These are phyloP conservation scores for Clarias fuscus DNA, from an alignment of 2,797 vertebrate genomes.

Conservation along the genomic window DNA sequence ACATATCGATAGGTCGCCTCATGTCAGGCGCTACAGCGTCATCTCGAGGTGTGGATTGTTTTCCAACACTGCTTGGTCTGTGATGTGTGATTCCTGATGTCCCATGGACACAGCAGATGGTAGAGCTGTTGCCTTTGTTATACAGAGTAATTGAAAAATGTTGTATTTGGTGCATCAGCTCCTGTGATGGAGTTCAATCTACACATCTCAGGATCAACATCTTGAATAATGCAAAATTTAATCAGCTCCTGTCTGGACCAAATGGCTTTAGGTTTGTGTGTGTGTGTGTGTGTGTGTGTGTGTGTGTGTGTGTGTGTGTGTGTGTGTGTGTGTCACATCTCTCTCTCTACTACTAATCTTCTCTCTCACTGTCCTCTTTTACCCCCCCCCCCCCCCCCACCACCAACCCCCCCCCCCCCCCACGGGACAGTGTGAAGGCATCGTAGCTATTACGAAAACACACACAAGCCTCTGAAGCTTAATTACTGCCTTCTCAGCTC, in stretches of 20 bases:
- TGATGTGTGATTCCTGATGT: not conserved
- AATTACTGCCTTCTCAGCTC: conserved; percentile 67
- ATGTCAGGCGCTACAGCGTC: not conserved
- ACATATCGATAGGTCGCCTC: too few relatives aligned
- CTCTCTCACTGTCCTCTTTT: not conserved
- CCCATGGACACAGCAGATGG: conserved; percentile 5
- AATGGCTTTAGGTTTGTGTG: conserved; percentile 16
- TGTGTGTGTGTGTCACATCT: conserved; percentile 46
- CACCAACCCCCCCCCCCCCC: not conserved
- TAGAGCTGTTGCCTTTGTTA: conserved; percentile 5
- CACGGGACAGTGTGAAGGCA: conserved; percentile 20
- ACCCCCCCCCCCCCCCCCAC: not conserved
- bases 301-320: not conserved
- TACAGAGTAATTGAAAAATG: not conserved
- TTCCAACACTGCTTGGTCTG: not conserved
- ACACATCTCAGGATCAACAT: conserved; percentile 11
- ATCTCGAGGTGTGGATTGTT: not conserved
- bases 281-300: not conserved
- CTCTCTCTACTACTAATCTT: not conserved
- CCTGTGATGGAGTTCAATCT: not conserved
- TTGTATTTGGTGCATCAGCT: conserved; percentile 11
- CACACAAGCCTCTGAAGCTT: conserved; percentile 58
- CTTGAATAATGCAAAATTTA: conserved; percentile 41
- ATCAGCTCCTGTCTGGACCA: conserved; percentile 18
- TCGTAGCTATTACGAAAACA: conserved; percentile 44